These are phyloP conservation scores for Tetropium fuscum DNA, from an alignment of 2,888 invertebrate species.

Conservation along the genomic window DNA sequence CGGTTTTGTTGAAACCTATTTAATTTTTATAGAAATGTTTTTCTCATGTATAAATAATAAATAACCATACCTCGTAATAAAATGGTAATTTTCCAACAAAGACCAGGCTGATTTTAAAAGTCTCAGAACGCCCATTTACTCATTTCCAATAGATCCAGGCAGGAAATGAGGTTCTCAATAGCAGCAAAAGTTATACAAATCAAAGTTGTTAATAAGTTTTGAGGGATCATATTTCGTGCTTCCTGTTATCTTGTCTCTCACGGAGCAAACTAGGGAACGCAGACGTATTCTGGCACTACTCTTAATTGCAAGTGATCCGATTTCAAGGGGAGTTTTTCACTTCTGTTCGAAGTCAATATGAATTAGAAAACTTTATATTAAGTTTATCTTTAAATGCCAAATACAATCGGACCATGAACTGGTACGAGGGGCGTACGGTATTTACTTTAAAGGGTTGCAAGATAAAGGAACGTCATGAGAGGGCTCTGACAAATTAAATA, in stretches of 20 bases:
- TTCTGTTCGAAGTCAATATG: conserved; percentile 15
- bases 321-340: conserved; percentile 11
- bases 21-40: too few species aligned
- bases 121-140: background rate
- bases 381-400: conserved; percentile 22
- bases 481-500: too few species aligned
- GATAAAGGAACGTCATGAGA: too few species aligned
- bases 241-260: conserved; percentile 10
- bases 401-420: conserved; percentile 14
- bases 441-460: conserved; percentile 7
- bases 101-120: background rate
- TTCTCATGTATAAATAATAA: too few species aligned
- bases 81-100: conserved; percentile 8
- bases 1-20: too few species aligned
- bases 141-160: conserved; percentile 1
- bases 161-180: background rate
- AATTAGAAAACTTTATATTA: conserved; percentile 29
- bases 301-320: conserved; percentile 26
- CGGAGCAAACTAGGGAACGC: background rate
- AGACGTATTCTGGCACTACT: background rate
- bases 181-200: conserved; percentile 23
- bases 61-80: too few species aligned
- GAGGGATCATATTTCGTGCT: conserved; percentile 25
- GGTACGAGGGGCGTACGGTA: conserved; percentile 7
- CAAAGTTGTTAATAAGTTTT: conserved; percentile 28